Evolutionary conservation across 2,888 invertebrate genomes (phyloP), one percentile per base, ranked within the genome.

Genomic region (Rugalucina vietnamica): DNA sequence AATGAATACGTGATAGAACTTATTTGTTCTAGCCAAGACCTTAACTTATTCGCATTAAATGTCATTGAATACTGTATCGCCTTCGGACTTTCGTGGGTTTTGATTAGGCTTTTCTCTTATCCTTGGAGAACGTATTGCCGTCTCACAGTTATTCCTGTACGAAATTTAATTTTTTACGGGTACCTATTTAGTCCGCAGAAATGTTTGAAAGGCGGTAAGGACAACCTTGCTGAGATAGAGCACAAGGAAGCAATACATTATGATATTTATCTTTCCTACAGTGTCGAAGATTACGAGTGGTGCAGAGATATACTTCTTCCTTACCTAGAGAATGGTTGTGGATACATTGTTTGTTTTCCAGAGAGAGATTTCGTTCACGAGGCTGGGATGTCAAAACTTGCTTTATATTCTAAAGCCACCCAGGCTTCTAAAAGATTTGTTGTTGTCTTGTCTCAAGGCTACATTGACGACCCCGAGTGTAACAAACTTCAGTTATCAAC

Each of bases 291-390:
- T 12, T 76, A 76, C 27, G 60, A 76, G 12, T 76, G 34, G 36
- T n/a, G 37, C 12, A 76, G 39, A 37, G 21, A 37, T 39, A 34
- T 57, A 8, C 54, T 75, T 36, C 37, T 76, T 21, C 39, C 76
- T n/a, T 76, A 27, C 60, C 57, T 76, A 14, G 76, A 76, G 60
- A 27, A 60, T 18, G 60, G 27, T 14, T 76, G 76, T 76, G 39
- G 60, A 60, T 60, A 27, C 14, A 76, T 60, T n/a, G 76, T 57
- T 0, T 76, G 76, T 21, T 60, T 76, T 36, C 60, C 57, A 12
- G 76, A 60, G 14, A 8, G 76, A 29, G 76, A 76, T 76, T 60
- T 76, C 8, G 60, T 37, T 27, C 27, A 54, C n/a, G n/a, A 27
- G 4, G 57, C n/a, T 12, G 76, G 76, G 5, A 37, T n/a, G 21